Base-by-base conservation (phyloP, 2,888 invertebrate genomes). In the Xanthia icteritia region DNA sequence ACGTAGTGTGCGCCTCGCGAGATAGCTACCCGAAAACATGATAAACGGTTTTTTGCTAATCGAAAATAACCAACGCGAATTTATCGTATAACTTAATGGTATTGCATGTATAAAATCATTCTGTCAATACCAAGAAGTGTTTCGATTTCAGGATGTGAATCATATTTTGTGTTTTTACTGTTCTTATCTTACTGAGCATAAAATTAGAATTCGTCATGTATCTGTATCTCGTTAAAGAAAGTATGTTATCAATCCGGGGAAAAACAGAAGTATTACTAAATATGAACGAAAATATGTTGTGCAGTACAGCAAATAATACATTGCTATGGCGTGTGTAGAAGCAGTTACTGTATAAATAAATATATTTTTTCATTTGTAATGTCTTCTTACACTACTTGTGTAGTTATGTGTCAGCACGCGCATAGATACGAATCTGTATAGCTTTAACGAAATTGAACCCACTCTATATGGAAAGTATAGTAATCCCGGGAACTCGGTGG, bases 391-490 rank as follows among this genome's bases (percentile, higher is more conserved):
- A 83, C 72, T 83, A 71, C 72, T 81, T 70, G 87, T 89, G 82
- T 86, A 89, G 88, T 79, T 60, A 86, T 86, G 86, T 90, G 89
- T 90, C 90, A 90, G 88, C 90, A 86, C 84, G 84, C 90, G 85
- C 89, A 84, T 88, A 90, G 93, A 95, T 94, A 93, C 88, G 90
- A 93, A 95, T 95, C 93, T 93, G 91, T 91, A 91, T 90, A 91
- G 91, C 93, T 92, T 92, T 92, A 93, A 93, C 93, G 90, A 94
- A 94, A 95, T 95, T 94, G 94, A 92, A 94, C 91, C 90, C 92
- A 91, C 92, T 93, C 92, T 94, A 92, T 94, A 94, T 94, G 93
- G 93, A 93, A 94, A 94, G 94, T 92, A 92, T 91, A 93, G 94
- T 94, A 93, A 95, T 94, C 94, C 93, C 90, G 91, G 92, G 91